Evolutionary conservation across 64 coral and sea anemone genomes (phyloP).

Genomic region (Montipora cactus): DNA sequence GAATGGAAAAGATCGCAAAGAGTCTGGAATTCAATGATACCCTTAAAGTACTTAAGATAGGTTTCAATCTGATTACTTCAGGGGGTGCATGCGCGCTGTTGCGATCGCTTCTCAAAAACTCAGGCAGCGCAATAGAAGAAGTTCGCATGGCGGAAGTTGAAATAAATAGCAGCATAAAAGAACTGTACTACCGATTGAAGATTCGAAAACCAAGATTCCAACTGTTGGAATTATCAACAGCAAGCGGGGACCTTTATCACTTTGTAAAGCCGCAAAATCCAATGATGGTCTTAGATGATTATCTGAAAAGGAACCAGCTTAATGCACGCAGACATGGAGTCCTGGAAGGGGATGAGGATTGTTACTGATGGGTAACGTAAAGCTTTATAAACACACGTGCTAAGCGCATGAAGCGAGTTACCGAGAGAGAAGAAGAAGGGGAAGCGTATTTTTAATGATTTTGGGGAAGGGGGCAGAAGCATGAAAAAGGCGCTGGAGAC

Average conservation of each 20-base stretch:
- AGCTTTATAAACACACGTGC: no score
- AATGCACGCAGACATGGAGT: neutral
- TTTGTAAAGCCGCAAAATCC: constrained; percentile 79
- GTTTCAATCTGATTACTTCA: constrained; percentile 74
- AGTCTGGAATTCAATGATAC: constrained; percentile 84
- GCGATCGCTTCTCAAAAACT: constrained; percentile 64
- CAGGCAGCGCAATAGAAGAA: constrained; percentile 50
- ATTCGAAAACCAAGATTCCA: constrained; percentile 67
- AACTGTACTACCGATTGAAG: constrained; percentile 67
- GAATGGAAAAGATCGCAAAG: constrained; percentile 67
- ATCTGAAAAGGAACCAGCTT: constrained; percentile 76
- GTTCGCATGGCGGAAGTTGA: constrained; percentile 83
- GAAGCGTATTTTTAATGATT: no score
- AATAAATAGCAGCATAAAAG: constrained; percentile 68
- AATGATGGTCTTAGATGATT: constrained; percentile 67
- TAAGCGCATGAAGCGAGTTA: no score
- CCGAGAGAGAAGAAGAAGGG: no score
- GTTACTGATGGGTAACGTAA: neutral
- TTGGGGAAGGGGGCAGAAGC: no score
- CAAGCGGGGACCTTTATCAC: constrained; percentile 74
- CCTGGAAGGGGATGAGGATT: neutral
- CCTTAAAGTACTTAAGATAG: constrained; percentile 56
- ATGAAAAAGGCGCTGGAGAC: no score
- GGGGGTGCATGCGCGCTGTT: constrained; percentile 73
- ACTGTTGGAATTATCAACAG: constrained; percentile 67